These are phyloP conservation scores for Pavo muticus DNA, from an alignment of 2,113 vertebrate genomes.

Conservation along the genomic window DNA sequence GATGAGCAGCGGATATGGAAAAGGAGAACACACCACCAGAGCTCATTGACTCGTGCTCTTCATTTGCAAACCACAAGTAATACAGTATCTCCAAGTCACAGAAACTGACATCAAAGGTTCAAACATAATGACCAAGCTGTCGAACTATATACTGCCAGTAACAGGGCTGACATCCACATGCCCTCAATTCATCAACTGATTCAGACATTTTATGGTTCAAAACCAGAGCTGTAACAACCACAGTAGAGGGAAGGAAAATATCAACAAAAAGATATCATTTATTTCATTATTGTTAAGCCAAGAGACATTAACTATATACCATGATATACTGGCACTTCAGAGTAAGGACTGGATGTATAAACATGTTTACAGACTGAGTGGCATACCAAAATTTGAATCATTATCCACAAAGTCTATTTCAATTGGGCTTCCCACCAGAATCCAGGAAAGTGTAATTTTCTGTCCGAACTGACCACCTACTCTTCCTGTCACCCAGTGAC, in stretches of 20 bases:
- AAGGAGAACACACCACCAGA: conserved; percentile 31
- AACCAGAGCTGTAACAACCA: neutral
- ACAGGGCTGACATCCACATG: neutral
- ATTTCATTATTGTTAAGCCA: neutral
- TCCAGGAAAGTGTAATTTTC: conserved; percentile 1
- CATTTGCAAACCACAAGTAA: neutral
- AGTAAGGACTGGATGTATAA: neutral
- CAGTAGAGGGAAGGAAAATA: neutral
- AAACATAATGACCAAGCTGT: neutral
- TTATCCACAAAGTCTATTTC: conserved; percentile 35
- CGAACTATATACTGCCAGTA: neutral
- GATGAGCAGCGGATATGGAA: neutral
- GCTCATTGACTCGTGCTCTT: neutral
- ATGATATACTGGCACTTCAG: neutral
- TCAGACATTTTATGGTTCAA: neutral
- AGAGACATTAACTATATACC: neutral
- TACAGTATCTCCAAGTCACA: neutral
- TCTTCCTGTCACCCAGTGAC: neutral
- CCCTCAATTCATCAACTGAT: neutral
- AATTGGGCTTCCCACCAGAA: neutral
- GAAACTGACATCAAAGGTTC: neutral
- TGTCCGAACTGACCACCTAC: conserved; percentile 3
- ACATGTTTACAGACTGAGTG: neutral
- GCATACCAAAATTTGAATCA: conserved; percentile 54
- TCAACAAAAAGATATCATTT: neutral